phyloP scores from a whole-genome alignment of 2,797 vertebrate genomes.

The Poeciliopsis paucimaculata region DNA sequence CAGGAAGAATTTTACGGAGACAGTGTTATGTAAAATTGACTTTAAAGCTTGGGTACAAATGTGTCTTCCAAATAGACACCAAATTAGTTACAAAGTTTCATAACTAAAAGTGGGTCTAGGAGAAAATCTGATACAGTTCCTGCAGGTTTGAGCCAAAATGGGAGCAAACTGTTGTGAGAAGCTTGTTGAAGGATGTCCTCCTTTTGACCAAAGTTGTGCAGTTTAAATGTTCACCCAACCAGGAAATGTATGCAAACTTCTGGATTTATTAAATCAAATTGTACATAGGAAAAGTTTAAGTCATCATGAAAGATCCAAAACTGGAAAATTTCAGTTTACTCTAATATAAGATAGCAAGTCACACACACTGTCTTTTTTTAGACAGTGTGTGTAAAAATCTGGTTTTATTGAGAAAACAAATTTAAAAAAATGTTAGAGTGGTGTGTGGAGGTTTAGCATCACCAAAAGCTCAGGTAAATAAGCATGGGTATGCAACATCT shows the following conservation, averaged over 20 bases:
- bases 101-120: neutral
- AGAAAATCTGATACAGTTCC: neutral
- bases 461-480: neutral
- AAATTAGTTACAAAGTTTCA: neutral
- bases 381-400: neutral
- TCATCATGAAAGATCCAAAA: neutral
- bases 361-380: too few relatives aligned
- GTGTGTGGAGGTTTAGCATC: neutral
- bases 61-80: neutral
- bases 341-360: neutral
- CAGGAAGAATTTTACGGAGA: neutral
- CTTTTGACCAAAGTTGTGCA: too few relatives aligned
- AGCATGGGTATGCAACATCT: neutral
- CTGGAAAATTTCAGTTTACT: neutral
- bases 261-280: neutral
- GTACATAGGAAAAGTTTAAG: neutral
- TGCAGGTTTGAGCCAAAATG: neutral
- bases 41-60: too few relatives aligned
- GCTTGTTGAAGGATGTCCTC: neutral
- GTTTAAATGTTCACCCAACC: neutral
- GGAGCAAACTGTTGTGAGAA: neutral
- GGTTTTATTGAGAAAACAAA: neutral
- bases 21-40: neutral
- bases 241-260: neutral
- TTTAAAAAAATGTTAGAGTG: neutral